These are phyloP conservation scores for Cataglyphis hispanica DNA, from an alignment of 1,140 invertebrate species.

Conservation along the genomic window DNA sequence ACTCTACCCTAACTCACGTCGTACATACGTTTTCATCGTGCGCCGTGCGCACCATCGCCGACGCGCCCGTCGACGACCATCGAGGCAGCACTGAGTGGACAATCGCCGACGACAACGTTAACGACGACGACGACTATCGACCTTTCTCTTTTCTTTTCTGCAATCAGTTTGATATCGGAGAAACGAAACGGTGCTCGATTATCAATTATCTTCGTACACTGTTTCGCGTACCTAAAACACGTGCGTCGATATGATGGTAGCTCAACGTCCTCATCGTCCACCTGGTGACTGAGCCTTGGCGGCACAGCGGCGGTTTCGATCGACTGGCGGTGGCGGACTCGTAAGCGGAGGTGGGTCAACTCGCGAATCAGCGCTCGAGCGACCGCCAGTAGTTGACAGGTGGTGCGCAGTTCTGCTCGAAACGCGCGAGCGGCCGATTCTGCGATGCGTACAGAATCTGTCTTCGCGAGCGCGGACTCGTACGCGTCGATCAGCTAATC, in stretches of 20 bases:
- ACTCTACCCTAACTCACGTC: not conserved
- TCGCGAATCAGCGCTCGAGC: conserved; percentile 9
- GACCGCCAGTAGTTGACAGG: conserved; percentile 36
- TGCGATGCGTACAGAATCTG: not conserved
- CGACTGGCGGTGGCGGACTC: conserved; percentile 6
- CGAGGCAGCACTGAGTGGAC: conserved; percentile 29
- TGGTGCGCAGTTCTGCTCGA: conserved; percentile 54
- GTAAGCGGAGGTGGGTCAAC: conserved; percentile 55
- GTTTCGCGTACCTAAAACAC: conserved; percentile 22
- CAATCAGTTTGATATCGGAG: not conserved
- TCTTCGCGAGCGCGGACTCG: not conserved
- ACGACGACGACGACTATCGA: too few relatives aligned
- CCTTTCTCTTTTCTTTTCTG: conserved; percentile 11
- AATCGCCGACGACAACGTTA: conserved; percentile 19
- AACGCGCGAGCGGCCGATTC: not conserved
- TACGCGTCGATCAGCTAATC: not conserved
- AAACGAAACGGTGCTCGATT: not conserved
- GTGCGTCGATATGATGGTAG: conserved; percentile 48
- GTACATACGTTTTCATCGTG: conserved; percentile 20
- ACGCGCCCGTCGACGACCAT: not conserved
- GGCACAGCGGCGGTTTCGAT: conserved; percentile 43
- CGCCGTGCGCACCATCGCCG: not conserved
- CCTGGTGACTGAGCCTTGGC: conserved; percentile 16
- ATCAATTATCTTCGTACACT: not conserved
- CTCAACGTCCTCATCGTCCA: conserved; percentile 25